Conservation (phyloP, 2,797 vertebrate species). For the Arrhamphus sclerolepis region DNA sequence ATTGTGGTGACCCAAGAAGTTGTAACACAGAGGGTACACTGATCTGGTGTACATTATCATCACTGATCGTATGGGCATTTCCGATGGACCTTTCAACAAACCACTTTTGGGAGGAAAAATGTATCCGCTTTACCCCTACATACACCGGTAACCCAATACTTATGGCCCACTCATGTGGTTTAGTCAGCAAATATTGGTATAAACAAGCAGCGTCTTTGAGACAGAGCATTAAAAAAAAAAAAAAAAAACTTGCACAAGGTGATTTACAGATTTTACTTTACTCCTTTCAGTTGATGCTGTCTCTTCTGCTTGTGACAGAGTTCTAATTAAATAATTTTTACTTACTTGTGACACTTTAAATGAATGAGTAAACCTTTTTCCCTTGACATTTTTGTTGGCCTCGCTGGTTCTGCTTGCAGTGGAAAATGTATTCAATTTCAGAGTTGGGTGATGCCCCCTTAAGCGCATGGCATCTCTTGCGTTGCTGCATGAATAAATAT, state of each 20-base stretch:
- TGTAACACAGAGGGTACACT: constrained; percentile 58
- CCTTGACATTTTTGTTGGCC: constrained; percentile 22
- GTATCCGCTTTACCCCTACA: constrained; percentile 76
- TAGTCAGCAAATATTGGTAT: constrained; percentile 70
- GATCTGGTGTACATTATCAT: constrained; percentile 73
- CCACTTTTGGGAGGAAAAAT: constrained; percentile 60
- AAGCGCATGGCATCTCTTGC: constrained; percentile 54
- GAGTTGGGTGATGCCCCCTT: constrained; percentile 35
- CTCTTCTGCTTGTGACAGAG: constrained; percentile 35
- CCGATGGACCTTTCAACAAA: constrained; percentile 72
- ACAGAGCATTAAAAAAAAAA: constrained; percentile 43
- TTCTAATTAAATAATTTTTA: background rate
- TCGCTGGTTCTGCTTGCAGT: constrained; percentile 29
- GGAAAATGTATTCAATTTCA: constrained; percentile 37
- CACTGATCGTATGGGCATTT: constrained; percentile 65
- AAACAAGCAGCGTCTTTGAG: constrained; percentile 69
- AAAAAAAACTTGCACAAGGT: constrained; percentile 36
- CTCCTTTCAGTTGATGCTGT: constrained; percentile 14
- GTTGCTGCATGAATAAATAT: constrained; percentile 74
- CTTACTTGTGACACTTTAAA: constrained; percentile 11
- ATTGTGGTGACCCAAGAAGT: constrained; percentile 62
- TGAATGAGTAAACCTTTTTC: constrained; percentile 7
- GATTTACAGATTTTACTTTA: constrained; percentile 33
- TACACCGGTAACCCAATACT: constrained; percentile 71
- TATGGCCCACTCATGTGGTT: constrained; percentile 75